Percentiles rank a stretch among this genome's conserved stretches.
These are phyloP conservation scores for Sogatella furcifera DNA, from an alignment of 1,140 invertebrate species.

Conservation along the genomic window DNA sequence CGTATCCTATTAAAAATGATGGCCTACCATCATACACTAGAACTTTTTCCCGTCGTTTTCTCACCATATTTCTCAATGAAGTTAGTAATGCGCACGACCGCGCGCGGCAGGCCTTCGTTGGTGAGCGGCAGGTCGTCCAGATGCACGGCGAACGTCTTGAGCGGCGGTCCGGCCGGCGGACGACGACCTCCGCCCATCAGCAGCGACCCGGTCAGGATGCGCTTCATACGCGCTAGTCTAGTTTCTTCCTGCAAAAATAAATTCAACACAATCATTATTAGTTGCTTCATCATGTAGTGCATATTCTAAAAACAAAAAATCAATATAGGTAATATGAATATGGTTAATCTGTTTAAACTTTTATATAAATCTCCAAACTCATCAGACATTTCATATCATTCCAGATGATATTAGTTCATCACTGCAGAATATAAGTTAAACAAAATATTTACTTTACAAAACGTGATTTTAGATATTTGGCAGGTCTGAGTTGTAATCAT, in stretches of 20 bases:
- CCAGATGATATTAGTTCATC: too few relatives aligned
- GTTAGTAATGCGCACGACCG: slow-evolving; percentile 35
- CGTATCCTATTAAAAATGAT: background rate
- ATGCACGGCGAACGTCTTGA: slow-evolving; percentile 28
- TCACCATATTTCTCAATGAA: slow-evolving; percentile 35
- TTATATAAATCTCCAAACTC: too few relatives aligned
- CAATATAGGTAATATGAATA: too few relatives aligned
- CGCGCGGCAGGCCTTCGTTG: slow-evolving; percentile 34
- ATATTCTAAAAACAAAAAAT: background rate
- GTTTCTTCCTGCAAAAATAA: slow-evolving; percentile 9
- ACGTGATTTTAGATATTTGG: too few relatives aligned
- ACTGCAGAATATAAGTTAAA: too few relatives aligned
- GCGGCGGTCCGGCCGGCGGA: slow-evolving; percentile 1
- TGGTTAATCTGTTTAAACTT: too few relatives aligned
- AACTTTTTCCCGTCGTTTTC: background rate
- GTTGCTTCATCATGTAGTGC: background rate
- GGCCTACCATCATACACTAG: too few relatives aligned
- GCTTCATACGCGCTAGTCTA: slow-evolving; percentile 32
- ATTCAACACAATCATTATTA: background rate
- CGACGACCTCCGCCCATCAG: slow-evolving; percentile 9
- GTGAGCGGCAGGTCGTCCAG: slow-evolving; percentile 32
- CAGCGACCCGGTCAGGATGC: slow-evolving; percentile 33
- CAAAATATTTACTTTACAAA: too few relatives aligned
- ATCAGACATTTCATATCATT: too few relatives aligned
- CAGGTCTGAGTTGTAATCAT: too few relatives aligned